Base-by-base conservation (phyloP, 2,113 vertebrate species). In the Oxygymnocypris stewartii region DNA sequence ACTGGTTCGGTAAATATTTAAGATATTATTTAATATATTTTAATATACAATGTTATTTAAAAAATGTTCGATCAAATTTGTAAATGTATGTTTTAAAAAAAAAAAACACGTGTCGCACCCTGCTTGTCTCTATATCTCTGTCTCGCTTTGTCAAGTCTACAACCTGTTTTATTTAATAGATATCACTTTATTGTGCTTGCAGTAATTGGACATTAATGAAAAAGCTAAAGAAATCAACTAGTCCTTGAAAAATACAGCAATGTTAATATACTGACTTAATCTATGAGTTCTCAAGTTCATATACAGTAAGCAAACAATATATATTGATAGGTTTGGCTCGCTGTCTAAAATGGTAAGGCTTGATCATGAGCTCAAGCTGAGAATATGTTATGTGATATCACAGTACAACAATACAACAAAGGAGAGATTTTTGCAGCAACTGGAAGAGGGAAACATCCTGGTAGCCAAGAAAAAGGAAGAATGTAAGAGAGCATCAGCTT, bases 391-490 rank as follows among this genome's bases (percentile, higher is more conserved):
- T 6, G 40, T 42, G 71, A 47, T 75, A 49, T 76, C 6, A 76
- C 42, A 76, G n/a, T 76, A 49, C 42, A 76, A 23, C 40, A 75
- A 47, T 75, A 25, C 28, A 3, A 23, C 31, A 69, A 57, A 61
- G 28, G 35, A 81, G 44, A 14, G 81, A 80, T 79, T 49, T 49
- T 63, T 47, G 37, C 44, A 49, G 23, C n/a, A 69, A 69, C 69
- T 78, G 25, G 25, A 57, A 31, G 31, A 79, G 49, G 49, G 84
- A 87, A 79, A 75, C 10, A 13, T 85, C 49, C 40, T 63, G 51
- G 28, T 79, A 65, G 76, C 20, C 63, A 79, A 35, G 57, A 83
- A 69, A 85, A 23, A 42, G 71, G 37, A 44, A 59, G 54, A 71
- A 79, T 42, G 51, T 13, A 25, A 76, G n/a, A 59, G 11, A 31